These are phyloP conservation scores for Ischnura elegans DNA, from an alignment of 2,888 invertebrate species.

Conservation along the genomic window DNA sequence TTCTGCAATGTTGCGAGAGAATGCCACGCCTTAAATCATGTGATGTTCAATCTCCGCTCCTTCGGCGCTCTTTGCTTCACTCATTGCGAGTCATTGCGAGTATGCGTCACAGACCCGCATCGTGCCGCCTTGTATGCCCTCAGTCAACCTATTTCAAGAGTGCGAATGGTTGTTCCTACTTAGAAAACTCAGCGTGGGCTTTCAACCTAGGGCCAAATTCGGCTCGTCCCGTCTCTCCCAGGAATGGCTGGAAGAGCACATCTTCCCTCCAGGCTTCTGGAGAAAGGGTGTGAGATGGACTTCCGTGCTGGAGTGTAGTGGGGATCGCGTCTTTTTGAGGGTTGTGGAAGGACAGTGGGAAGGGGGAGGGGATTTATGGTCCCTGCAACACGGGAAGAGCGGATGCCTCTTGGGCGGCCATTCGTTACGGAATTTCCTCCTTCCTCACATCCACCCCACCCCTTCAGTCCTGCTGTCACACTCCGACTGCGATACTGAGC, in stretches of 20 bases:
- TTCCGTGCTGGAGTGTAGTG: not conserved
- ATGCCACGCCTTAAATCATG: too few relatives aligned
- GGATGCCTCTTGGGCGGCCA: not conserved
- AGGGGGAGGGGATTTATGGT: not conserved
- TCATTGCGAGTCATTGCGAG: not conserved
- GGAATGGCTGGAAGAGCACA: not conserved
- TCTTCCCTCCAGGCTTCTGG: not conserved
- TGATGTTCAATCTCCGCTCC: too few relatives aligned
- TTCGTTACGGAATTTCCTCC: not conserved
- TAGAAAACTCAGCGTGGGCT: not conserved
- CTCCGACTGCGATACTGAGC: too few relatives aligned
- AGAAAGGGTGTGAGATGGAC: not conserved
- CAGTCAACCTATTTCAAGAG: not conserved
- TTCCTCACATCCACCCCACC: not conserved
- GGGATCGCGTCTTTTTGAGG: not conserved
- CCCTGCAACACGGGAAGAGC: constrained; percentile 11
- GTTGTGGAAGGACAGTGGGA: not conserved
- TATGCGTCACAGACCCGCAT: not conserved
- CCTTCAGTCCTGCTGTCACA: too few relatives aligned
- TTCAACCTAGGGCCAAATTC: not conserved
- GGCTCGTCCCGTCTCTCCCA: not conserved
- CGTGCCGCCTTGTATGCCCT: not conserved
- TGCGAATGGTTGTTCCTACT: not conserved
- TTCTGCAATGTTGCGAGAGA: too few relatives aligned
- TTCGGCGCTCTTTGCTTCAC: too few relatives aligned